Evolutionary conservation across 2,888 invertebrate genomes (phyloP).

Genomic region (Rhopalosiphum nymphaeae): DNA sequence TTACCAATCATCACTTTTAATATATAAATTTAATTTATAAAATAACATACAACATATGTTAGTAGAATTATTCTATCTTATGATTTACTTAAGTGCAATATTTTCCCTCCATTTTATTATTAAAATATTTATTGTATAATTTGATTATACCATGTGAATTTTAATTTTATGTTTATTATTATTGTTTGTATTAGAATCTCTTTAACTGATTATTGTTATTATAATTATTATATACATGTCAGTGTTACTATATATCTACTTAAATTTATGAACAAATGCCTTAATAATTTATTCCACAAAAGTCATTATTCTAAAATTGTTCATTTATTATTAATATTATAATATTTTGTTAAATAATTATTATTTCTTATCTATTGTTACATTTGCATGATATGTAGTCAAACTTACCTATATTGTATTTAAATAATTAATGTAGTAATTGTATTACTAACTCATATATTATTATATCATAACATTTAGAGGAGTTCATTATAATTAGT

Average conservation of each 20-base stretch:
- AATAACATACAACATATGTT: background rate
- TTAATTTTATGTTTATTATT: slow-evolving; percentile 14
- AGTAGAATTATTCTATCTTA: slow-evolving; percentile 22
- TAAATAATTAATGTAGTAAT: slow-evolving; percentile 6
- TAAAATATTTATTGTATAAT: background rate
- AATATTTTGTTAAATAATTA: slow-evolving; percentile 18
- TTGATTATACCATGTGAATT: slow-evolving; percentile 34
- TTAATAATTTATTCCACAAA: slow-evolving; percentile 19
- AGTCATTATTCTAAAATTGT: slow-evolving; percentile 13
- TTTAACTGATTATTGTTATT: slow-evolving; percentile 19
- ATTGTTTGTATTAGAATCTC: slow-evolving; percentile 52
- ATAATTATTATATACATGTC: background rate
- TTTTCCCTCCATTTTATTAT: slow-evolving; percentile 56
- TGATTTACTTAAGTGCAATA: slow-evolving; percentile 62
- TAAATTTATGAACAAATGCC: slow-evolving; percentile 37
- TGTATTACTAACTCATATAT: slow-evolving; percentile 39
- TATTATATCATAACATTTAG: slow-evolving; percentile 49
- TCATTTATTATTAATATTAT: slow-evolving; percentile 26
- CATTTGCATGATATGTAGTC: slow-evolving; percentile 41
- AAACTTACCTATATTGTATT: background rate
- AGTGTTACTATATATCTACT: slow-evolving; percentile 37
- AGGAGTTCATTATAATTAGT: slow-evolving; percentile 63
- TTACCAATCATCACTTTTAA: background rate
- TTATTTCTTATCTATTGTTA: slow-evolving; percentile 36
- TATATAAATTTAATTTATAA: slow-evolving; percentile 4